phyloP scores from a whole-genome alignment of 2,888 invertebrate genomes.

The Lithophane socia region DNA sequence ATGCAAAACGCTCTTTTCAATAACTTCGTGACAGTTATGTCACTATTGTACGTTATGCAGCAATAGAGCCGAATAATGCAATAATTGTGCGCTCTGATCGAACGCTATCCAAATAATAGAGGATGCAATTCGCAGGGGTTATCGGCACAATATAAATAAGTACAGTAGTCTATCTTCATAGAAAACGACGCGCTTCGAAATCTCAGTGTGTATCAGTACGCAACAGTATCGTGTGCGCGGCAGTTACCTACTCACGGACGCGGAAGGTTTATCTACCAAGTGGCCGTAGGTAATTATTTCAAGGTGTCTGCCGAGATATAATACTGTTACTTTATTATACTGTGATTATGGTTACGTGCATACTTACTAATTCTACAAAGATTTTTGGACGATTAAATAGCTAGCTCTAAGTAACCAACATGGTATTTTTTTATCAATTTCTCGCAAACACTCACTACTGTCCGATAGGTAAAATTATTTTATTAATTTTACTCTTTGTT shows the following conservation, averaged over 20 bases:
- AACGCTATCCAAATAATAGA: slow-evolving; percentile 29
- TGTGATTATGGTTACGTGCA: background rate
- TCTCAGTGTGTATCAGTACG: too few relatives aligned
- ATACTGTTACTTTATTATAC: too few relatives aligned
- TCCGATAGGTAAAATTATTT: background rate
- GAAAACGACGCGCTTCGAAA: too few relatives aligned
- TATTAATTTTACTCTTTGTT: background rate
- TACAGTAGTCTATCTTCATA: too few relatives aligned
- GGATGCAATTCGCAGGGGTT: background rate
- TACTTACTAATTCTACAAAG: background rate
- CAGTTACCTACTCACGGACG: too few relatives aligned
- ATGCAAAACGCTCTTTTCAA: slow-evolving; percentile 2
- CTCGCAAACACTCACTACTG: background rate
- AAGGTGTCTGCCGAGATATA: too few relatives aligned
- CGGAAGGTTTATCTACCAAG: too few relatives aligned
- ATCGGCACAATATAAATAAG: too few relatives aligned
- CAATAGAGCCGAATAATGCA: slow-evolving; percentile 16
- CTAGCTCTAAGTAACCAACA: background rate
- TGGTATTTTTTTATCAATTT: background rate
- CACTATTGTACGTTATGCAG: slow-evolving; percentile 26
- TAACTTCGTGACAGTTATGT: slow-evolving; percentile 8
- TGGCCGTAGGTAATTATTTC: too few relatives aligned
- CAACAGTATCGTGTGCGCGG: too few relatives aligned
- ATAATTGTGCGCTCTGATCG: slow-evolving; percentile 25
- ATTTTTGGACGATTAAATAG: background rate